Evolutionary conservation across 2,888 invertebrate genomes (phyloP), one percentile per base, ranked within the genome.

Genomic region (Euphydryas editha): DNA sequence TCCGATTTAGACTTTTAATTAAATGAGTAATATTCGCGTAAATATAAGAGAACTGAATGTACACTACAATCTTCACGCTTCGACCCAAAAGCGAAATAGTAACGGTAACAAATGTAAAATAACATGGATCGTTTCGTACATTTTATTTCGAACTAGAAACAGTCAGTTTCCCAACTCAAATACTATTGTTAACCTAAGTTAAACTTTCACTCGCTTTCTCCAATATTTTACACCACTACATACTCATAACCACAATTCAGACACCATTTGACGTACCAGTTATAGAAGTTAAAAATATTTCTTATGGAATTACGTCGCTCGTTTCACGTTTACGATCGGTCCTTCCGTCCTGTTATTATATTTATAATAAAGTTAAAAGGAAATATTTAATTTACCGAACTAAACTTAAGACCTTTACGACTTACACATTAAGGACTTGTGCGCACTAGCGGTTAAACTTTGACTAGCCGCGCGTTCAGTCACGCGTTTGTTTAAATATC

Each of bases 281-380:
- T 47, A n/a, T 39, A 56, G 57, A 39, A 62, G 57, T 62, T 62
- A 62, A 62, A 62, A 62, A 57, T 62, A 57, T 62, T 57, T 62
- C 62, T 54, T 54, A 30, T 30, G 15, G 36, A 36, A 54, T 36
- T 30, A 15, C 30, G n/a, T 30, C 17, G 10, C 30, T 30, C 54
- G 36, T 54, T 36, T 36, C 30, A 54, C 54, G 30, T 54, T 54
- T 54, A 54, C 17, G 54, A 54, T 30, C 17, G 18, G 21, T 54
- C 54, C 30, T 54, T 51, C 15, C n/a, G 54, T 54, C 17, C n/a
- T 30, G 13, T 49, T 54, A 54, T 54, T 54, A 17, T 36, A 54
- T 54, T 51, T 17, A 7, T n/a, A 54, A 36, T 17, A 36, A 36
- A 54, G 36, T 17, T 54, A 18, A 10, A 36, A n/a, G 17, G 30